Evolutionary conservation across 2,113 vertebrate genomes (phyloP), one percentile per base, ranked within the genome.

Genomic region (Ictidomys tridecemlineatus): DNA sequence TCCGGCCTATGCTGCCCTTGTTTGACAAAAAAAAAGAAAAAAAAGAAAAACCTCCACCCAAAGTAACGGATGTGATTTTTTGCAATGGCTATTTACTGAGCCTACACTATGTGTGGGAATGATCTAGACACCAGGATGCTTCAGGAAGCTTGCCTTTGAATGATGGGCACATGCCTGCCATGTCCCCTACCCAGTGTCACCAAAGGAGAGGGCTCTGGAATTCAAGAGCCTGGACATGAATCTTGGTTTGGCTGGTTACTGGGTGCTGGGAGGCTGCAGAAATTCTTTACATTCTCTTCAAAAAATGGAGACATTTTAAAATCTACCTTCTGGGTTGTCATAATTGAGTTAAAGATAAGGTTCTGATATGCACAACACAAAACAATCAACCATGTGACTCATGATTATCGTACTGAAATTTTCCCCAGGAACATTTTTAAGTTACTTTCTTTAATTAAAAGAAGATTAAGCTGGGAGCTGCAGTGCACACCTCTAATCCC

Each of bases 371-470:
- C 20, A 45, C 20, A 94, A 63, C 12, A 84, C 45, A 85, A 77
- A 58, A 63, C 22, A 93, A 93, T 63, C 22, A 82, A 73, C 13
- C 45, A 39, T 26, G 28, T 74, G 82, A 86, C 61, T 73, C 2
- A 72, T 45, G 51, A 53, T 26, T 18, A 42, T 16, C 63, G 8
- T 14, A 83, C 3, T 53, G 76, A 13, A 18, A 17, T 67, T 58
- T n/a, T 32, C 10, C 26, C 45, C 72, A 56, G 58, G 28, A 67
- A 94, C 30, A 24, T 20, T 80, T 69, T 69, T 85, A 37, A 76
- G 56, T 37, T 45, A 67, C 45, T 53, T 53, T 91, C 78, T 84
- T 90, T 96, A 69, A 96, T 86, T 91, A 80, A 95, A 91, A 93
- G 34, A 39, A 28, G 84, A 94, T 85, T 93, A 92, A 22, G 20